phyloP scores from a whole-genome alignment of 2,797 vertebrate genomes.

The Buceros bicornis region DNA sequence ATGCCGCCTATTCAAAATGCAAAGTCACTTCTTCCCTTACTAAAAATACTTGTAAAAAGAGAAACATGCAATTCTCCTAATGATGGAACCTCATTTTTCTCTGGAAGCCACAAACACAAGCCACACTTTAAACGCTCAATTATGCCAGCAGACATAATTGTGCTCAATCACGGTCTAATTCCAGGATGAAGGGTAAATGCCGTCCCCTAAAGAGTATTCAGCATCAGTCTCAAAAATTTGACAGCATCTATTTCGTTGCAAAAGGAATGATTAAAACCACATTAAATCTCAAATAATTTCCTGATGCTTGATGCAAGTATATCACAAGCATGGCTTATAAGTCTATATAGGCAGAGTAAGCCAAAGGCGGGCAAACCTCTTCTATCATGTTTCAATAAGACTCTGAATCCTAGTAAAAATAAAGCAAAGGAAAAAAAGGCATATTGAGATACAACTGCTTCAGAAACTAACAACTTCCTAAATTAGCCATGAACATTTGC shows the following conservation, averaged over 20 bases:
- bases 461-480: background rate
- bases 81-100: background rate
- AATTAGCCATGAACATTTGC: background rate
- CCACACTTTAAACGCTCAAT: background rate
- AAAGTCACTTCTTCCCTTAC: background rate
- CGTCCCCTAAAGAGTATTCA: background rate
- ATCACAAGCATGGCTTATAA: background rate
- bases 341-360: background rate
- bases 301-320: background rate
- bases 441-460: background rate
- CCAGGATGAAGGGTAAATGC: background rate
- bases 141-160: background rate
- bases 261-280: background rate
- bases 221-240: background rate
- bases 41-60: background rate
- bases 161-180: background rate
- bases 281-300: constrained; percentile 15
- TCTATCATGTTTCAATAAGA: background rate
- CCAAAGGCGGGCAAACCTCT: background rate
- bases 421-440: background rate
- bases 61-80: background rate
- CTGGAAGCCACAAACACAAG: background rate
- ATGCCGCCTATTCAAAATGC: background rate
- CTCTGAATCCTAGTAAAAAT: background rate
- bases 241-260: background rate